Evolutionary conservation across 37 sponge, comb jelly and placozoan species (phyloP), one percentile per base, ranked within the genome.

Genomic region (Ianthella basta): DNA sequence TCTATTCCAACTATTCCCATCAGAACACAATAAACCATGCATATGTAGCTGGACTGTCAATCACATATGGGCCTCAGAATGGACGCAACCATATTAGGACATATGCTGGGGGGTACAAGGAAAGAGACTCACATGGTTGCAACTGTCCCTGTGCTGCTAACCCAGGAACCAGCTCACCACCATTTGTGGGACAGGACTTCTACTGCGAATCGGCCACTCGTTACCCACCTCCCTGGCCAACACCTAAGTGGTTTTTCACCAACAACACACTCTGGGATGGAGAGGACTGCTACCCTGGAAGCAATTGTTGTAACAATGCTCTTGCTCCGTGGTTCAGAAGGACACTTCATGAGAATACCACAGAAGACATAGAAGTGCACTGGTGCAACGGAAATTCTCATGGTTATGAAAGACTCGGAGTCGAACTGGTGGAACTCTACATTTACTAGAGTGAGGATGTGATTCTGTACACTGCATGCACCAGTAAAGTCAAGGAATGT

Each of bases 91-190:
- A 69, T 30, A 69, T 69, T 18, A 27, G 70, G 70, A 69, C 70
- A n/a, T 69, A 69, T 30, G 70, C 70, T 30, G 70, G 70, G 3
- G 70, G 70, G 4, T 69, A 30, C 70, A 30, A 69, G 34, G 70
- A 69, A 69, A 23, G 25, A 4, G 2, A 14, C 10, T 5, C n/a
- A 27, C 34, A 34, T 30, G 70, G 1, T 30, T 69, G 34, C 35
- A 69, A 69, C 34, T 25, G 70, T 69, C 70, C 70, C 6, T 69
- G 70, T 69, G 70, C 70, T 13, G 34, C 29, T 4, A 69, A 69
- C 19, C 70, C 70, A 35, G 70, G 70, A n/a, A 30, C 32, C 34
- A n/a, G 32, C 34, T 30, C 70, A 18, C 70, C 70, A 30, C 34
- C 70, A 18, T 69, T 34, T 30, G 34, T 69, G 18, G 70, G 70